phyloP scores from a whole-genome alignment of 2,888 invertebrate species.

The Salticus scenicus region DNA sequence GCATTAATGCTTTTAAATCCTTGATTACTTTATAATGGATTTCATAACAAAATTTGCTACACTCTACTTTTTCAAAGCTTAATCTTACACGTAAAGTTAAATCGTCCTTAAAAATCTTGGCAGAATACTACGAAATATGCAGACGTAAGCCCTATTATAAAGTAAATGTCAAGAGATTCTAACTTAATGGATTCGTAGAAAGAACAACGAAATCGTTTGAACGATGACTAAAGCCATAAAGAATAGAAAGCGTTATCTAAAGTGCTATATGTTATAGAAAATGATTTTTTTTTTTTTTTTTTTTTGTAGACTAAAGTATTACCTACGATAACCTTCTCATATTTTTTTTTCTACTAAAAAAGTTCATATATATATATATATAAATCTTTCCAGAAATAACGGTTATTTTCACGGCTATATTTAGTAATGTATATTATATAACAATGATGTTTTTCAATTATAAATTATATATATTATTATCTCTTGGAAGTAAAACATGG shows the following conservation, averaged over 20 bases:
- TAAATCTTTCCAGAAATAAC: no score
- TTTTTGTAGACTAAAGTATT: no score
- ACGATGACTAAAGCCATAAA: neutral
- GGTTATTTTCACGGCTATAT: no score
- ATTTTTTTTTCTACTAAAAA: no score
- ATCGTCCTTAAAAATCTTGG: neutral
- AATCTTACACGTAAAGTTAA: neutral
- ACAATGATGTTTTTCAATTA: no score
- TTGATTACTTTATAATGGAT: conserved; percentile 66
- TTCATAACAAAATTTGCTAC: conserved; percentile 45
- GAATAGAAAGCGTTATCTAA: neutral
- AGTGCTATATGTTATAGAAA: no score
- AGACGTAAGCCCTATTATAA: neutral
- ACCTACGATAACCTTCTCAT: no score
- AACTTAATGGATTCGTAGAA: neutral
- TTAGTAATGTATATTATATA: no score
- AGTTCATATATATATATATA: no score
- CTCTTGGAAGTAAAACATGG: no score
- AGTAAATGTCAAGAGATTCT: neutral
- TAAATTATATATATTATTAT: no score
- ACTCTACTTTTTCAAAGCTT: conserved; percentile 2
- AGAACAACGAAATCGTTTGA: neutral
- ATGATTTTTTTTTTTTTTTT: no score
- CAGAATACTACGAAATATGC: neutral
- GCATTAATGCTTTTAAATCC: conserved; percentile 32